Evolutionary conservation across 2,113 vertebrate species (phyloP), one percentile per base, ranked within the genome.

Genomic region (Laterallus jamaicensis): DNA sequence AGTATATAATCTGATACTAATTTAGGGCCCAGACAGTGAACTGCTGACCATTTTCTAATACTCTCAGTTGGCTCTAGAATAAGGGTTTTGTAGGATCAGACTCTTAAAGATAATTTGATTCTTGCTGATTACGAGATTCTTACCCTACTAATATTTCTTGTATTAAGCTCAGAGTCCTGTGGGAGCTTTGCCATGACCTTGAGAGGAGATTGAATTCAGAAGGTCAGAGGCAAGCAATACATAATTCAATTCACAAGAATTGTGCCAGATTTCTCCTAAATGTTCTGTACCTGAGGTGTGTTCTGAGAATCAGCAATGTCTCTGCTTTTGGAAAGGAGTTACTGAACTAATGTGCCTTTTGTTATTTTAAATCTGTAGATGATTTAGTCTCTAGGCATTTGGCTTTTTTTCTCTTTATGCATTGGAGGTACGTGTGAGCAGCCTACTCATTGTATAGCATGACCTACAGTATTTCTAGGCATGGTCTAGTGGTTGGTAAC

Each of bases 31-130:
- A 11, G 28, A 32, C 67, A 62, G 35, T 67, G 75, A 87, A 62
- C 70, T 85, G 50, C 47, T 49, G 56, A 66, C 69, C 55, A 49
- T 78, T 74, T 92, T 69, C 37, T 85, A 64, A 60, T 84, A 74
- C 77, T 32, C 44, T 90, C 40, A 1, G 1, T 56, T 95, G 89
- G 52, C 79, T 56, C 67, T 75, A 40, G 39, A 81, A 24, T 73
- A 77, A 66, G 26, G 14, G 12, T 4, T 81, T 84, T 84, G 29
- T 56, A 58, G 78, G 79, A 92, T 93, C 81, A 89, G 49, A 25
- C 63, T 81, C 32, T 60, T 91, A 40, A 86, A 59, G 44, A 80
- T 94, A 24, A n/a, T 59, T 88, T 92, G 86, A 86, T 90, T 86
- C 73, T 70, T 83, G 29, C 63, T 86, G 68, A 83, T 93, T 70